Conservation (phyloP, 1,140 invertebrate species). For the Diuraphis noxia region DNA sequence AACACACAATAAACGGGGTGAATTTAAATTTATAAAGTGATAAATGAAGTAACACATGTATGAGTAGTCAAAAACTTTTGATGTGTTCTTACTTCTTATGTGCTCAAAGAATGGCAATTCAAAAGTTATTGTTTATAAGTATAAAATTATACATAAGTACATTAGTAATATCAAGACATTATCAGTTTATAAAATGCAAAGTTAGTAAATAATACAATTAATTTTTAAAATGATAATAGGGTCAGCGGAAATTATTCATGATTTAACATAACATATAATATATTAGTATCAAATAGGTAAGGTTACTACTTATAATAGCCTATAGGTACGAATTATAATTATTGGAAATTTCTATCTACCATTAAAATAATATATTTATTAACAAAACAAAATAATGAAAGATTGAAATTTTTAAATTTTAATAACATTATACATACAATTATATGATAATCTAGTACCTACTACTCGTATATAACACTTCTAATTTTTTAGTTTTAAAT, state of each 20-base stretch:
- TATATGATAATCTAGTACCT: neutral
- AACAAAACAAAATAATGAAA: neutral
- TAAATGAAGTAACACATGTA: constrained; percentile 51
- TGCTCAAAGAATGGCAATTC: too few species aligned
- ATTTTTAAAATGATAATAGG: neutral
- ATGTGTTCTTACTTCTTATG: constrained; percentile 1
- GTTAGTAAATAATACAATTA: neutral
- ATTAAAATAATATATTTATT: neutral
- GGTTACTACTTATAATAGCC: too few species aligned
- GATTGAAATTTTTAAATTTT: neutral
- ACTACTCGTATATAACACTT: too few species aligned
- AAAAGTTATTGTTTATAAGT: neutral
- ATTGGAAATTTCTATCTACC: neutral
- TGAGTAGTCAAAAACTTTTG: constrained; percentile 32
- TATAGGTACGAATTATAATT: neutral
- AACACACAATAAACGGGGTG: constrained; percentile 39
- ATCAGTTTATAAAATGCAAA: neutral
- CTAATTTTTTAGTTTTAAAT: neutral
- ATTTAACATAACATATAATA: neutral
- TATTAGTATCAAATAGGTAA: too few species aligned
- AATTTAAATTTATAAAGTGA: constrained; percentile 52
- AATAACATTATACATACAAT: neutral
- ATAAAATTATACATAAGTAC: neutral
- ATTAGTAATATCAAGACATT: neutral
- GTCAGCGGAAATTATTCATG: neutral